A percentile compares a stretch with the other conserved stretches of the same genome.
Conservation (phyloP, 2,888 invertebrate genomes). For the Limnephilus lunatus region DNA sequence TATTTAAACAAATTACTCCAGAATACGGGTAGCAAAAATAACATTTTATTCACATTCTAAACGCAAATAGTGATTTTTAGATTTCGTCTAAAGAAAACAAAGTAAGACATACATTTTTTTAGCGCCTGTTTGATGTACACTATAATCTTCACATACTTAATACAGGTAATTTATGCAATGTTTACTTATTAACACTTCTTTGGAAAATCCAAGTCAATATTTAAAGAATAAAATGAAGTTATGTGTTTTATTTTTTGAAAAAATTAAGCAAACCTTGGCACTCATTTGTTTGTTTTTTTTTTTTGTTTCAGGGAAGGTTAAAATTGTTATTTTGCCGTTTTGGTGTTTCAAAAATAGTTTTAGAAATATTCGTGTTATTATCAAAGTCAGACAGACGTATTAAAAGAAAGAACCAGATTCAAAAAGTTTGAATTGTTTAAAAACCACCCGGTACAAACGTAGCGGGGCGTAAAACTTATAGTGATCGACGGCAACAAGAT, state of each 20-base stretch:
- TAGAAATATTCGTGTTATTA: background rate
- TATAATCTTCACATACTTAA: background rate
- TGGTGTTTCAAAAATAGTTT: background rate
- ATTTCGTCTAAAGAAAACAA: background rate
- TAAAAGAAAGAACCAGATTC: background rate
- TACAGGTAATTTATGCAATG: background rate
- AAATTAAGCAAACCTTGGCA: background rate
- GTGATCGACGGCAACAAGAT: too few relatives aligned
- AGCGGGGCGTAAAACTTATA: too few relatives aligned
- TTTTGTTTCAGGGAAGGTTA: background rate
- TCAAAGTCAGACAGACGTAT: background rate
- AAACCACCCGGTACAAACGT: too few relatives aligned
- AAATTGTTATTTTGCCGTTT: background rate
- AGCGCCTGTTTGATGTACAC: background rate
- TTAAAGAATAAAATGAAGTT: background rate
- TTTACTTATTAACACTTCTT: background rate
- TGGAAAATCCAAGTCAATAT: background rate
- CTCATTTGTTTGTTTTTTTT: background rate
- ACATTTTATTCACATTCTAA: background rate
- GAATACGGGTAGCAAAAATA: too few relatives aligned
- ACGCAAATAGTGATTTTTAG: background rate
- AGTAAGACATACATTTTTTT: background rate
- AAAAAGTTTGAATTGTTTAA: too few relatives aligned
- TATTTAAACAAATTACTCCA: too few relatives aligned
- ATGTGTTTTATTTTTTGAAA: background rate